phyloP scores from a whole-genome alignment of 2,888 invertebrate species.

The Hofmannophila pseudospretella region DNA sequence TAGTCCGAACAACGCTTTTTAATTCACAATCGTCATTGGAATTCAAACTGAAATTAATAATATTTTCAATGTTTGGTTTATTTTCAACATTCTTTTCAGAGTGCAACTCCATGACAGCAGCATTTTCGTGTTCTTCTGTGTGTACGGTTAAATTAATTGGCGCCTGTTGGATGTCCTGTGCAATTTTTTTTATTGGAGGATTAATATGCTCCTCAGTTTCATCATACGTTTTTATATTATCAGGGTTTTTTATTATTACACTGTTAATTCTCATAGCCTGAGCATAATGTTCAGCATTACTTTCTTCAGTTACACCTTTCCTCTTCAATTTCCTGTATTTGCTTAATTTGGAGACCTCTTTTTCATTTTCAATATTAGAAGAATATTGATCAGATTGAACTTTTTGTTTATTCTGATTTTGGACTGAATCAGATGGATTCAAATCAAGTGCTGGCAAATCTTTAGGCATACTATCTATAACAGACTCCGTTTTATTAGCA shows the following conservation, averaged over 20 bases:
- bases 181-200: conserved; percentile 7
- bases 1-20: not conserved
- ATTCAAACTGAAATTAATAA: conserved; percentile 56
- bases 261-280: conserved; percentile 56
- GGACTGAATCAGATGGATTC: conserved; percentile 20
- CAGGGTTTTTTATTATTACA: conserved; percentile 71
- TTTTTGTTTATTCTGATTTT: conserved; percentile 14
- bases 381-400: conserved; percentile 19
- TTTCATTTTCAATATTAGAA: conserved; percentile 33
- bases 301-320: conserved; percentile 24
- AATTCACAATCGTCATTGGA: conserved; percentile 23
- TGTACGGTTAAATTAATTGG: conserved; percentile 42
- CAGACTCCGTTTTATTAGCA: conserved; percentile 56
- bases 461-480: conserved; percentile 21
- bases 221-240: conserved; percentile 44
- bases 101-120: conserved; percentile 5
- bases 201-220: conserved; percentile 18
- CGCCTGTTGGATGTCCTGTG: conserved; percentile 16
- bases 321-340: conserved; percentile 57
- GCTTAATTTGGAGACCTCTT: conserved; percentile 53
- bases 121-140: conserved; percentile 11
- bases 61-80: conserved; percentile 29
- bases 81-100: conserved; percentile 11
- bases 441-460: conserved; percentile 36
- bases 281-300: conserved; percentile 14